Conservation (phyloP, 2,888 invertebrate genomes). For the Polyommatus icarus region DNA sequence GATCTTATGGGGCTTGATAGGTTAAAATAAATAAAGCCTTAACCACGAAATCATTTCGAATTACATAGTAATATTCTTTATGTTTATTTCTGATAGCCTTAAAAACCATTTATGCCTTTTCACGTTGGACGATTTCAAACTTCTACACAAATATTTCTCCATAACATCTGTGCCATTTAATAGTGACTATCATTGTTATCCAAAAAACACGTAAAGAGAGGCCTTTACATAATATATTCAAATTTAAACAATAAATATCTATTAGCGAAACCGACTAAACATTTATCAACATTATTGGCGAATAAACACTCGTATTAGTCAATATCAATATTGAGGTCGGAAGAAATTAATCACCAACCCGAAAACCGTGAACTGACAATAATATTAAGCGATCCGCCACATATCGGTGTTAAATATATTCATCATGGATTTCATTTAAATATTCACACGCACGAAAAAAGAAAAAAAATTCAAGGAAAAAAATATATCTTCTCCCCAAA, state of each 20-base stretch:
- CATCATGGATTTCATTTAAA: not conserved
- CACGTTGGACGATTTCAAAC: no score
- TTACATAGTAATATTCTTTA: no score
- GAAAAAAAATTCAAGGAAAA: not conserved
- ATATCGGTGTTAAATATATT: slow-evolving; percentile 20
- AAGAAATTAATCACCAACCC: slow-evolving; percentile 10
- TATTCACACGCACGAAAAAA: not conserved
- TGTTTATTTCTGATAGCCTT: no score
- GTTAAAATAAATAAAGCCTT: no score
- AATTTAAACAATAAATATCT: not conserved
- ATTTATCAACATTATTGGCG: slow-evolving; percentile 7
- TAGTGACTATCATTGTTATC: no score
- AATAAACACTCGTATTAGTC: slow-evolving; percentile 18
- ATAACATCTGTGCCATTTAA: no score
- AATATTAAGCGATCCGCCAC: slow-evolving; percentile 3
- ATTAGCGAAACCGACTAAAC: not conserved
- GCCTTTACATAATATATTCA: no score
- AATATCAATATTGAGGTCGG: slow-evolving; percentile 14
- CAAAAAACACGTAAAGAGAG: no score
- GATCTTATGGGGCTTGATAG: no score
- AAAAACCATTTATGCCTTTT: no score
- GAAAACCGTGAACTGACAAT: slow-evolving; percentile 5
- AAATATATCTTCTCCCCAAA: not conserved
- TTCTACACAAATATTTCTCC: no score
- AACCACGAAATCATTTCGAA: no score